A percentile compares a stretch with the other conserved stretches of the same genome.
Conservation (phyloP, 1,140 invertebrate genomes). For the Drosophila virilis region DNA sequence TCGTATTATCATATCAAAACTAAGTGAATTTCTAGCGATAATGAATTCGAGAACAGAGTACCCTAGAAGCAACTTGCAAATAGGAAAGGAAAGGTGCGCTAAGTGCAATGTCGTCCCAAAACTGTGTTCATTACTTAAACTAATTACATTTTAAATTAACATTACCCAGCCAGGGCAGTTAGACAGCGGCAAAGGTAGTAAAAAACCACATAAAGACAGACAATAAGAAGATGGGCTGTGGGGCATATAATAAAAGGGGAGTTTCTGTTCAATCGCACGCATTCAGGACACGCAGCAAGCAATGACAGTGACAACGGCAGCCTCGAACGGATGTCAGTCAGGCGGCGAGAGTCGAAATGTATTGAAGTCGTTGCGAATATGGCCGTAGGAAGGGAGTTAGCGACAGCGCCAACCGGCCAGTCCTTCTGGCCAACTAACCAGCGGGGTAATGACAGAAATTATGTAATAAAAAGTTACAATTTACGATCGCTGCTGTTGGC, state of each 20-base stretch:
- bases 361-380: slow-evolving; percentile 82
- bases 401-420: slow-evolving; percentile 26
- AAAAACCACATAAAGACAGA: slow-evolving; percentile 67
- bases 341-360: slow-evolving; percentile 76
- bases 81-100: slow-evolving; percentile 44
- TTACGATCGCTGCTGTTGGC: slow-evolving; percentile 65
- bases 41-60: neutral
- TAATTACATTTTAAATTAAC: slow-evolving; percentile 83
- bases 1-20: neutral
- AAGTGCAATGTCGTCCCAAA: slow-evolving; percentile 52
- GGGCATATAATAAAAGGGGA: slow-evolving; percentile 5
- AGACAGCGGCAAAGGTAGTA: slow-evolving; percentile 37
- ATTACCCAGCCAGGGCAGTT: slow-evolving; percentile 63
- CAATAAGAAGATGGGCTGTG: neutral
- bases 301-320: slow-evolving; percentile 48
- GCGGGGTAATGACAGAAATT: slow-evolving; percentile 81
- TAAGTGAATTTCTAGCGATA: slow-evolving; percentile 4
- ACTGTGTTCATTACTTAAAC: slow-evolving; percentile 82
- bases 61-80: slow-evolving; percentile 21
- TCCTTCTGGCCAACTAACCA: slow-evolving; percentile 39
- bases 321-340: slow-evolving; percentile 56
- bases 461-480: slow-evolving; percentile 84
- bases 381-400: slow-evolving; percentile 71
- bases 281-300: slow-evolving; percentile 69
- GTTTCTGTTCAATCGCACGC: slow-evolving; percentile 48